Evolutionary conservation across 2,113 vertebrate genomes (phyloP), one percentile per base, ranked within the genome.

Genomic region (Scomber colias): DNA sequence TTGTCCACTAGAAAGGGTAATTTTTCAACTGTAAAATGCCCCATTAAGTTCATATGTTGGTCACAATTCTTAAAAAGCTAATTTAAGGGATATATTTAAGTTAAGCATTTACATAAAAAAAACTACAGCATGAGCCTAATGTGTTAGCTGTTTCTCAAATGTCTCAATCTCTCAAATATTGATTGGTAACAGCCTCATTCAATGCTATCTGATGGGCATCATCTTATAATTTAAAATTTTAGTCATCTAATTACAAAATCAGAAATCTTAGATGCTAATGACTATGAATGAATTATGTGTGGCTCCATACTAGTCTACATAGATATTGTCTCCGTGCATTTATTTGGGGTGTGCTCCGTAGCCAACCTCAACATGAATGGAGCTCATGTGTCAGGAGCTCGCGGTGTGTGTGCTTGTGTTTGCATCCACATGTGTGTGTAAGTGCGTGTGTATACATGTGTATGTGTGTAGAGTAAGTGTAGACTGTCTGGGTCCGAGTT

Each of bases 401-500:
- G 46, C 55, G 70, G n/a, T 71, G 72, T 75, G 51, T 72, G 75
- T 48, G 55, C 69, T 13, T 57, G 14, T 27, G 12, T 14, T 8
- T 50, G 49, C n/a, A 13, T 3, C 14, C n/a, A 54, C 48, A 40
- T 35, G 49, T 51, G 12, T 14, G 50, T 48, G 19, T 16, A 16
- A 54, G 21, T 30, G 15, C 51, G 14, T 54, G 21, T 64, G 11
- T 46, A 40, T 60, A 49, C 30, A 6, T 60, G 24, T 70, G 72
- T 75, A 7, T 79, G 64, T 53, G 64, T 48, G 56, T 63, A 31
- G 48, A 44, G 53, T 46, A 51, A 27, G 66, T 79, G 61, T 82
- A 81, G 70, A 70, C 87, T 59, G 88, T 85, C 90, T 87, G 84
- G 75, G 74, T 89, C 72, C 53, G 46, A 73, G 75, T 73, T 84